phyloP scores from a whole-genome alignment of 2,888 invertebrate species.

The Carabus problematicus region DNA sequence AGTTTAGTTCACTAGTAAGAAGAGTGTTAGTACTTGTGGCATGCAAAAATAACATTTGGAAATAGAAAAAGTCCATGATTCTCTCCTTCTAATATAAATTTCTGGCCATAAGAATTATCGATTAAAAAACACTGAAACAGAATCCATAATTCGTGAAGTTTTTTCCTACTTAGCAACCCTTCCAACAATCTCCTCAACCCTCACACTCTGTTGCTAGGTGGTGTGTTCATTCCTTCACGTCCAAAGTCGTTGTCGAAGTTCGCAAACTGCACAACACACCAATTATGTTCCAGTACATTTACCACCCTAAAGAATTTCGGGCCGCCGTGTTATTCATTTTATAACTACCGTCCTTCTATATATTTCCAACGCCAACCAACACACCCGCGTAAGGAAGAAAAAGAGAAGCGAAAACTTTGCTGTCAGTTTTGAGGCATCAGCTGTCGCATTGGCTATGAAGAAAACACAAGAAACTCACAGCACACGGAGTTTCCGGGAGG shows the following conservation, averaged over 20 bases:
- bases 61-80: too few relatives aligned
- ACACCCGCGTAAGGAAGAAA: background rate
- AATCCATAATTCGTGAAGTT: conserved; percentile 38
- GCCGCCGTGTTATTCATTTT: conserved; percentile 35
- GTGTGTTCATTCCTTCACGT: too few relatives aligned
- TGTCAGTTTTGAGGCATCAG: conserved; percentile 36
- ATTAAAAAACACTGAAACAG: conserved; percentile 36
- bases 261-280: conserved; percentile 35
- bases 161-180: conserved; percentile 22
- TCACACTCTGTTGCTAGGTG: too few relatives aligned
- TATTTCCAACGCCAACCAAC: conserved; percentile 3
- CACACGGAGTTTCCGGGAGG: too few relatives aligned
- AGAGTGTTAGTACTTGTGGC: too few relatives aligned
- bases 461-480: background rate
- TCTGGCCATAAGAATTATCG: too few relatives aligned
- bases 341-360: conserved; percentile 32
- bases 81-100: too few relatives aligned
- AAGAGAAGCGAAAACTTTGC: conserved; percentile 12
- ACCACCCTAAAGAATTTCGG: conserved; percentile 26
- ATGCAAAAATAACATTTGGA: too few relatives aligned
- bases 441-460: conserved; percentile 16
- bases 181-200: background rate
- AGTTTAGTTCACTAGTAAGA: too few relatives aligned
- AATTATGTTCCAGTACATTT: conserved; percentile 41
- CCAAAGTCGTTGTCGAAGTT: conserved; percentile 27